Conservation (phyloP, 1,140 invertebrate species). For the Drosophila lacteicornis region DNA sequence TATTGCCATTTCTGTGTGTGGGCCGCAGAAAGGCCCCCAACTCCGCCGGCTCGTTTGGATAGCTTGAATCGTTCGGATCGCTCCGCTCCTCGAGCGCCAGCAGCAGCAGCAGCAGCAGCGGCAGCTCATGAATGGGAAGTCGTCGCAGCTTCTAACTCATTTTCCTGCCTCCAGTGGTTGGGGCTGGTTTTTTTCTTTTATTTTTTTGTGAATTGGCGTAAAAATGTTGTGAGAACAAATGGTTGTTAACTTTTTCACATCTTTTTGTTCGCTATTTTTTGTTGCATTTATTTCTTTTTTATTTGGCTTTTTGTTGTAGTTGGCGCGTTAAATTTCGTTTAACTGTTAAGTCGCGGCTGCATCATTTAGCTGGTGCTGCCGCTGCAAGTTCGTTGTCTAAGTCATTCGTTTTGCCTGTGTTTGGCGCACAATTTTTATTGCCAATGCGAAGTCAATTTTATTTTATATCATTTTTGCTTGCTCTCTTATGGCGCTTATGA, state of each 20-base stretch:
- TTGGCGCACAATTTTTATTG: constrained; percentile 63
- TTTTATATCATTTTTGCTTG: constrained; percentile 42
- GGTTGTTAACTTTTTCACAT: constrained; percentile 81
- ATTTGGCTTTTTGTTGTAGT: constrained; percentile 60
- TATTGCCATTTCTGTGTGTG: constrained; percentile 71
- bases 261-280: constrained; percentile 31
- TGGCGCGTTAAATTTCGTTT: constrained; percentile 73
- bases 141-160: constrained; percentile 77
- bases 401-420: constrained; percentile 53
- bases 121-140: constrained; percentile 77
- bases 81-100: constrained; percentile 76
- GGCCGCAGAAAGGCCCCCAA: constrained; percentile 48
- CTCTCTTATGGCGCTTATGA: constrained; percentile 36
- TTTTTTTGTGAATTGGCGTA: constrained; percentile 80
- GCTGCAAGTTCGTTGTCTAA: constrained; percentile 74
- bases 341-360: constrained; percentile 56
- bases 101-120: constrained; percentile 69
- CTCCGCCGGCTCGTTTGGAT: constrained; percentile 29
- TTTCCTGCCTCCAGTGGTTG: constrained; percentile 56
- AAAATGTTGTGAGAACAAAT: constrained; percentile 83
- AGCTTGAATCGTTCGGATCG: constrained; percentile 59
- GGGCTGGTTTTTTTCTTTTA: constrained; percentile 21
- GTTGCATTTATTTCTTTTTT: constrained; percentile 18
- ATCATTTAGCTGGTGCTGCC: constrained; percentile 17
- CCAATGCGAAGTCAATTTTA: constrained; percentile 29